These are phyloP conservation scores for Labrus mixtus DNA, from an alignment of 2,113 vertebrate species.

Conservation along the genomic window DNA sequence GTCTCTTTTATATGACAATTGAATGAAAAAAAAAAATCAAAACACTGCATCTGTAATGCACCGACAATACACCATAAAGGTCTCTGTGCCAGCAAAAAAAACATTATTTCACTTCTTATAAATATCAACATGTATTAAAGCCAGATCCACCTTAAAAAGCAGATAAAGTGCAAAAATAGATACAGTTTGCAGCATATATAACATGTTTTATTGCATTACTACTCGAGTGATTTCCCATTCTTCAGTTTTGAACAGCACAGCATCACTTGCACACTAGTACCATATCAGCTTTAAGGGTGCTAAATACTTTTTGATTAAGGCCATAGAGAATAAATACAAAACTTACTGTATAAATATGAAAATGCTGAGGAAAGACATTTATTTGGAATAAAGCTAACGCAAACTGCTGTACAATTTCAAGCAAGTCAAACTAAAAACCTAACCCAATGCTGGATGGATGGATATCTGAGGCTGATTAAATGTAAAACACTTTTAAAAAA, in stretches of 20 bases:
- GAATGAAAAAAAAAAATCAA: background rate
- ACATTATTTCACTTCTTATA: background rate
- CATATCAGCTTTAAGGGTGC: background rate
- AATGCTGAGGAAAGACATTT: slow-evolving; percentile 24
- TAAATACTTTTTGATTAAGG: slow-evolving; percentile 1
- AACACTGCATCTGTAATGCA: background rate
- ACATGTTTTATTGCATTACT: slow-evolving; percentile 6
- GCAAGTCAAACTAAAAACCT: slow-evolving; percentile 1
- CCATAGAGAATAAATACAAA: slow-evolving; percentile 29
- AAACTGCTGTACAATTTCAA: background rate
- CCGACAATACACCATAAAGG: background rate
- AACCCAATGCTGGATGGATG: too few species aligned
- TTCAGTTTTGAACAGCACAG: slow-evolving; percentile 6
- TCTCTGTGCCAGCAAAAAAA: background rate
- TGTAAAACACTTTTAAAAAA: background rate
- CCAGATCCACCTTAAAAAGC: slow-evolving; percentile 26
- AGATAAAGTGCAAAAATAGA: slow-evolving; percentile 68
- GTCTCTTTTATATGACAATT: slow-evolving; percentile 17
- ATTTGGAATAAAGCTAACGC: slow-evolving; percentile 1
- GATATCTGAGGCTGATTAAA: too few species aligned
- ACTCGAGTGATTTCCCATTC: slow-evolving; percentile 9
- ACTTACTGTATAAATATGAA: slow-evolving; percentile 34
- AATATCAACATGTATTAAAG: slow-evolving; percentile 1
- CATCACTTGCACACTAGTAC: background rate
- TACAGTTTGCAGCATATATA: slow-evolving; percentile 22